Base-by-base conservation (phyloP, 2,888 invertebrate species). In the Suillia variegata region DNA sequence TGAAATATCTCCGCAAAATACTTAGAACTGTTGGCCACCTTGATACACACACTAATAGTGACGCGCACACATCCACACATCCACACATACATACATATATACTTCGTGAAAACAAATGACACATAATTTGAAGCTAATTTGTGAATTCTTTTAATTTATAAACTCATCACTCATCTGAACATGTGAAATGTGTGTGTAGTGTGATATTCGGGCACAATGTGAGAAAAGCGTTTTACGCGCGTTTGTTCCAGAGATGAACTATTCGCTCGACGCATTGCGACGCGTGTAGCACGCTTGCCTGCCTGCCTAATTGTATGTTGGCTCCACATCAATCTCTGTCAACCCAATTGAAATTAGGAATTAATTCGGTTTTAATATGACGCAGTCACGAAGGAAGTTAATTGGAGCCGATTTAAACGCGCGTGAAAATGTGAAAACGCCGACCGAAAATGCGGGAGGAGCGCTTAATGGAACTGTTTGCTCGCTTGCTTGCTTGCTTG, bases 241-340 rank as follows among this genome's bases (percentile, higher is more conserved):
- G n/a, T 38, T n/a, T 8, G n/a, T n/a, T n/a, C n/a, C n/a, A n/a
- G n/a, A n/a, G n/a, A n/a, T n/a, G n/a, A 38, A n/a, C n/a, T 8
- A 8, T 3, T 38, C n/a, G 38, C 13, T 38, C 38, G 38, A n/a
- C 10, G 38, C 38, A n/a, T 4, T 13, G n/a, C 38, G 5, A 26
- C 26, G 10, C 6, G 38, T 38, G 38, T 31, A 13, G n/a, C 38
- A n/a, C n/a, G n/a, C n/a, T n/a, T n/a, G n/a, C n/a, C n/a, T n/a
- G n/a, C n/a, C 12, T 33, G 34, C 65, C 64, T 66, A 67, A 67
- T 66, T 66, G 63, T 63, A 66, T 63, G 62, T 61, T 66, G n/a
- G n/a, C n/a, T n/a, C n/a, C 66, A 66, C 67, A 67, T 67, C 67
- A 64, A 67, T 67, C 67, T 63, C 66, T 67, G 67, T 67, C 67